Base-by-base conservation (phyloP, 2,797 vertebrate species). In the Sebastes itinus region DNA sequence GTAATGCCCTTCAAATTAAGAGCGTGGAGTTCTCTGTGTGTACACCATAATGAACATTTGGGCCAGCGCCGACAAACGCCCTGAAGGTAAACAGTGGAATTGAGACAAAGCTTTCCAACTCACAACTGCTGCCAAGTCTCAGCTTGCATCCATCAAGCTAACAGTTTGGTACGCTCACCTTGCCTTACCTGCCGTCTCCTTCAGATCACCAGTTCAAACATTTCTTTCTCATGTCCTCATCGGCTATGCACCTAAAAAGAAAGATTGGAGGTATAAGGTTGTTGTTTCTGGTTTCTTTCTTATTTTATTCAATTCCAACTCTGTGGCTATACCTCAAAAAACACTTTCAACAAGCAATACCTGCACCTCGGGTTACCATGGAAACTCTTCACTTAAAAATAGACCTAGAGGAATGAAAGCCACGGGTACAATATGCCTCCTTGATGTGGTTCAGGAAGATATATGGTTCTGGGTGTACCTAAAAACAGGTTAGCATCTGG, bases 301-400 rank as follows among this genome's bases (percentile, higher is more conserved):
- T 78, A 82, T 88, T 88, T 91, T 84, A 88, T 91, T 92, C 76
- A 85, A 88, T 88, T 88, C 85, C 58, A 93, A 92, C 88, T 91
- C 91, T 0, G 18, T 86, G 82, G 89, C 89, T 80, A 92, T 86
- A 94, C 87, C 89, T 93, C 59, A 87, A 89, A 92, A 94, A 91
- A 10, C 88, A 92, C 86, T 88, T 92, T 90, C 91, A 92, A 91
- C 84, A 87, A 92, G 89, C 87, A 90, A 89, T 91, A 93, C 89
- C 92, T 92, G 87, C 88, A 90, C 89, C 85, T 68, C 56, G n/a
- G 76, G 95, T 96, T 95, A 85, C 94, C 95, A 95, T 95, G 92
- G 95, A 92, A 95, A 96, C 95, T 52, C 87, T 86, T 88, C 82
- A 87, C 93, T 93, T 95, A 94, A 95, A 95, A 95, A 95, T 95